A percentile compares a stretch with the other conserved stretches of the same genome.
These are phyloP conservation scores for Miniopterus natalensis DNA, from an alignment of 2,113 vertebrate species.

Conservation along the genomic window DNA sequence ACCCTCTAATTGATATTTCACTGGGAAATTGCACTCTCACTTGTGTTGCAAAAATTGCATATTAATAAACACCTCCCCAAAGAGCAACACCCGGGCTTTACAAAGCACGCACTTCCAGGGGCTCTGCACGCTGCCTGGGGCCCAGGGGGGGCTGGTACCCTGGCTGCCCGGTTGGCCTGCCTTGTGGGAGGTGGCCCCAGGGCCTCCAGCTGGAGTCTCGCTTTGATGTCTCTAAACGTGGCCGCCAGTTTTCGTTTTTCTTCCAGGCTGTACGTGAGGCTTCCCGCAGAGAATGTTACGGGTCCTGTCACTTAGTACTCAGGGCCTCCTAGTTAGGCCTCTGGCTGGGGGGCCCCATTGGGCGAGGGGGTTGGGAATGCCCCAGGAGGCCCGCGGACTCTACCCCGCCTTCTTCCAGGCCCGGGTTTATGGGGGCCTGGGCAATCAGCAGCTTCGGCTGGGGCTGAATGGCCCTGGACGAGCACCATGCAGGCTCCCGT, in stretches of 20 bases:
- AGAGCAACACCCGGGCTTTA: background rate
- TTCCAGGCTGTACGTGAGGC: background rate
- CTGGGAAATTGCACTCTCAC: background rate
- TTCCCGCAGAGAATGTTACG: background rate
- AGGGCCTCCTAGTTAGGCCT: fast-evolving
- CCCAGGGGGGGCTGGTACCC: background rate
- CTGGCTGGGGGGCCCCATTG: too few relatives aligned
- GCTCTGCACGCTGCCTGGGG: too few relatives aligned
- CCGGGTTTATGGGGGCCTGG: background rate
- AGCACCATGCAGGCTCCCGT: background rate
- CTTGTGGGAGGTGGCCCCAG: background rate
- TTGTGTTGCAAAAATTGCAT: background rate
- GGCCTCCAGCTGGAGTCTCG: slow-evolving; percentile 42
- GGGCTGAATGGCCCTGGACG: background rate
- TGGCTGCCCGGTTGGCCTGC: background rate
- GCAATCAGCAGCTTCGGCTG: background rate
- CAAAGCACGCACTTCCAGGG: too few relatives aligned
- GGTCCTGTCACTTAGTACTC: background rate
- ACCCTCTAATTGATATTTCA: background rate
- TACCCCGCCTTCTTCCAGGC: background rate
- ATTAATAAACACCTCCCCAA: background rate
- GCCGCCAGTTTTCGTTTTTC: slow-evolving; percentile 46
- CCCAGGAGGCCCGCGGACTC: background rate
- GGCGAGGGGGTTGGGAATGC: background rate
- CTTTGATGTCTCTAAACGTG: slow-evolving; percentile 60